Evolutionary conservation across 2,888 invertebrate genomes (phyloP).

Genomic region (Melolontha melolontha): DNA sequence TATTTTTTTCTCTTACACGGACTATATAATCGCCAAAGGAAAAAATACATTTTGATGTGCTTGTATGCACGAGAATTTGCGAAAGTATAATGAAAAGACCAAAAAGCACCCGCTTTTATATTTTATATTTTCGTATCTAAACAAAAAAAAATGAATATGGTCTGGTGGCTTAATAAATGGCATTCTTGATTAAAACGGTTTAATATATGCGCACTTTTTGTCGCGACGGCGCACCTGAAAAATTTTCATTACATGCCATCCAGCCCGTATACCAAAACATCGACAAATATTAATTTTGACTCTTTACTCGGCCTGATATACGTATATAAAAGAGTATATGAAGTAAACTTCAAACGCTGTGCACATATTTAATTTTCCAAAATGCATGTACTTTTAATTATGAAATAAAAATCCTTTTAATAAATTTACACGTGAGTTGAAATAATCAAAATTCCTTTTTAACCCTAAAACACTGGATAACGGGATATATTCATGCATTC

Average conservation of each 20-base stretch:
- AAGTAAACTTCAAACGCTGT: too few species aligned
- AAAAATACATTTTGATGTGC: too few species aligned
- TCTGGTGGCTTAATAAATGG: conserved; percentile 36
- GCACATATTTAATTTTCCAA: too few species aligned
- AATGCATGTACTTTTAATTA: too few species aligned
- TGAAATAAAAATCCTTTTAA: too few species aligned
- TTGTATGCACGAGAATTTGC: not conserved
- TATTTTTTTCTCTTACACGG: too few species aligned
- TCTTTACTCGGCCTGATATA: not conserved
- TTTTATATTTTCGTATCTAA: conserved; percentile 1
- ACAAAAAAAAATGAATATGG: conserved; percentile 17
- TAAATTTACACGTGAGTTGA: too few species aligned
- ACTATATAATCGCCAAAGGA: too few species aligned
- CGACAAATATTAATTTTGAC: conserved; percentile 6
- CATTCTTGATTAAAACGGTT: conserved; percentile 36
- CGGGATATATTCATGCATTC: too few species aligned
- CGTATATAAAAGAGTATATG: not conserved
- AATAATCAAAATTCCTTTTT: too few species aligned
- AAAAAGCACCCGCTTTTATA: conserved; percentile 5
- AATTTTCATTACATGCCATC: conserved; percentile 29
- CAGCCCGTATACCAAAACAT: conserved; percentile 1
- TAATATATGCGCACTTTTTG: conserved; percentile 32
- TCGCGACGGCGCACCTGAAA: conserved; percentile 30
- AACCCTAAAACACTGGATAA: too few species aligned
- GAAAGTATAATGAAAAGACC: not conserved